Base-by-base conservation (phyloP, 2,797 vertebrate genomes). In the Oryzias sinensis region DNA sequence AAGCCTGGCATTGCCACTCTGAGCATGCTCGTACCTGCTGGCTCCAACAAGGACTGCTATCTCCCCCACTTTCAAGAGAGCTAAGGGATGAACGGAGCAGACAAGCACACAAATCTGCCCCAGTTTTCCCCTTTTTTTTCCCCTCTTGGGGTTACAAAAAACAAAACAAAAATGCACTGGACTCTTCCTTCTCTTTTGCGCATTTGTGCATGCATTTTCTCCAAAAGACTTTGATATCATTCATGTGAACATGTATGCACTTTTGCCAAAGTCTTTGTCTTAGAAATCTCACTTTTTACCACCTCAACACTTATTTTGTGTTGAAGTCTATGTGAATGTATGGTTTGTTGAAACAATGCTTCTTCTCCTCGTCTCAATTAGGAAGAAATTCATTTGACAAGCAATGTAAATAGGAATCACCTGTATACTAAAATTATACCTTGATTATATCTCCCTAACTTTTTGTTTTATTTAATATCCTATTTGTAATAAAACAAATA, bases 391-490 rank as follows among this genome's bases (percentile, higher is more conserved):
- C 82, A 88, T 89, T 83, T 89, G 83, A 82, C 70, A 81, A 72
- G 72, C 56, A 67, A 70, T 89, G 79, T 89, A 86, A 80, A 86
- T 89, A 81, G 86, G 59, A 77, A 80, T 88, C 74, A 85, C 75
- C 72, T 81, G 72, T 88, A 37, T 37, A 87, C 77, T 87, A 85
- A 87, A 83, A 88, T 89, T 83, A 87, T 88, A 80, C 77, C 41
- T 72, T 76, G 53, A 88, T 83, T 81, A 68, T 86, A 86, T 81
- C 61, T 70, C 75, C 56, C 67, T 88, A 83, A 85, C 80, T 80
- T 90, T 90, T 87, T 78, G 79, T 91, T 90, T 90, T 92, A 93
- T 93, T 93, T 93, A 93, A 93, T 92, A 90, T 64, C 83, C 72
- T 79, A 85, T 88, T 92, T 93, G 85, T 90, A 87, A 91, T 91